Evolutionary conservation across 2,888 invertebrate species (phyloP).

Genomic region (Leptopterna dolabrata): DNA sequence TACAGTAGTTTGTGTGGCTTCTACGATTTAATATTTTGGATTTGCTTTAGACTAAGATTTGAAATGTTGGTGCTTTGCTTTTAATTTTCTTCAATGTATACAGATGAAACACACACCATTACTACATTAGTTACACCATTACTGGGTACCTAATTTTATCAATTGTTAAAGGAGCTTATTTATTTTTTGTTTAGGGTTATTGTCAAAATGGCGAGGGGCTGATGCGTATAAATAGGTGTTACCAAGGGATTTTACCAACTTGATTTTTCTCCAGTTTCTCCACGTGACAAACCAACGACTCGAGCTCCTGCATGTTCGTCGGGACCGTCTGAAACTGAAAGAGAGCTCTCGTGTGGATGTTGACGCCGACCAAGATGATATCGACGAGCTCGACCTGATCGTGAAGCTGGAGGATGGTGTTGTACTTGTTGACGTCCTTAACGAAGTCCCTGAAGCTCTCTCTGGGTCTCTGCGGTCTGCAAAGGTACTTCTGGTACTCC

Average conservation of each 20-base stretch:
- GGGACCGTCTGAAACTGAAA: conserved; percentile 18
- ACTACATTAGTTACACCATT: no score
- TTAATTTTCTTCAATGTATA: no score
- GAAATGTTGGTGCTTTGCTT: no score
- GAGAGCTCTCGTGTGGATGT: background rate
- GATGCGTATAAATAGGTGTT: no score
- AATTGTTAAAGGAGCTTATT: no score
- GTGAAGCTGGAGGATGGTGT: background rate
- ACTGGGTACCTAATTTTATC: no score
- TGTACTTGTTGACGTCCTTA: conserved; percentile 3
- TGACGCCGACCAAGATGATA: conserved; percentile 4
- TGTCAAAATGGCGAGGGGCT: no score
- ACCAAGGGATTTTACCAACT: background rate
- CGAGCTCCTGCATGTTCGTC: conserved; percentile 4
- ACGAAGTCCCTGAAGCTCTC: conserved; percentile 17
- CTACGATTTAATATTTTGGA: no score
- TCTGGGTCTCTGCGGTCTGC: background rate
- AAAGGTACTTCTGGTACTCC: background rate
- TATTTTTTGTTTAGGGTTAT: no score
- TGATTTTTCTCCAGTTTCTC: conserved; percentile 17
- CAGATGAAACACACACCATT: no score
- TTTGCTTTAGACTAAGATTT: no score
- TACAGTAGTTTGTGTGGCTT: no score
- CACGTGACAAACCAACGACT: background rate
- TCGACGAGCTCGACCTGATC: background rate